phyloP scores from a whole-genome alignment of 1,140 invertebrate genomes.

The Drosophila ambigua region DNA sequence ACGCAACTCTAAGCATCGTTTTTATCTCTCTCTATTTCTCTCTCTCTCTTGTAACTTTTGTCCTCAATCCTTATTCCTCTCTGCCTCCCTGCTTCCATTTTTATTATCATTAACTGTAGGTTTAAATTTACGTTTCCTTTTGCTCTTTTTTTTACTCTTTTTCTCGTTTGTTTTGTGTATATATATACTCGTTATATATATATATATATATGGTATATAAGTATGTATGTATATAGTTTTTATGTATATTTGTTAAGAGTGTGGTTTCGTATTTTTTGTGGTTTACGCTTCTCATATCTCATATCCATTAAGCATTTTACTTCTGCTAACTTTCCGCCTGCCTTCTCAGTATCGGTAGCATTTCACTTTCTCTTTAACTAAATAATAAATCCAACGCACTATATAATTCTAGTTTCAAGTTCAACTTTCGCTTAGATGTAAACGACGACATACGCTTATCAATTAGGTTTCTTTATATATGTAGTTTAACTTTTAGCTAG shows the following conservation, averaged over 20 bases:
- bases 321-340: conserved; percentile 54
- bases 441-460: conserved; percentile 81
- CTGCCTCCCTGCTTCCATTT: conserved; percentile 20
- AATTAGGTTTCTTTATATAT: conserved; percentile 82
- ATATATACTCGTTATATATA: conserved; percentile 42
- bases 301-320: conserved; percentile 44
- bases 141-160: conserved; percentile 58
- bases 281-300: conserved; percentile 38
- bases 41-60: conserved; percentile 15
- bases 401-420: conserved; percentile 83
- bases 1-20: conserved; percentile 81
- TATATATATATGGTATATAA: conserved; percentile 59
- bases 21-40: conserved; percentile 27
- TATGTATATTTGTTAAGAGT: conserved; percentile 72
- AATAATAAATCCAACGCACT: conserved; percentile 82
- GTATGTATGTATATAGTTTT: conserved; percentile 58
- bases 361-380: conserved; percentile 62
- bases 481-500: conserved; percentile 83
- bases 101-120: conserved; percentile 66
- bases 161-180: conserved; percentile 33
- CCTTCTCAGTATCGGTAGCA: conserved; percentile 29
- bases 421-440: conserved; percentile 83
- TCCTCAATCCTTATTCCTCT: conserved; percentile 32
- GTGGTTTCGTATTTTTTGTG: conserved; percentile 67
- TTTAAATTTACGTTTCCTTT: conserved; percentile 76